Percentiles rank a stretch among this genome's conserved stretches.
Conservation (phyloP, 1,140 invertebrate genomes). For the Brachionus koreanus region DNA sequence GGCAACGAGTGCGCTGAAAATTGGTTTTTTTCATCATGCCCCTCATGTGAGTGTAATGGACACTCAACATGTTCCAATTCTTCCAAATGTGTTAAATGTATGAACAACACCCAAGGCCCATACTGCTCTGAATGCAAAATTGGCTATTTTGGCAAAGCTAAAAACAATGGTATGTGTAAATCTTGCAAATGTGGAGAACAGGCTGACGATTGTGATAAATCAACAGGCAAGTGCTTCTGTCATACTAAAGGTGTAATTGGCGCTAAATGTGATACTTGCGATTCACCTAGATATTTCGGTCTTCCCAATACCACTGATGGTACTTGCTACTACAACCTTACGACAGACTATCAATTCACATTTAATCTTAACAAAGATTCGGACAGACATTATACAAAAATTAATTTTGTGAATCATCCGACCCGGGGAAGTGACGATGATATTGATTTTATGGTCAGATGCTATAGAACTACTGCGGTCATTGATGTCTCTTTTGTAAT, state of each 20-base stretch:
- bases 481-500: conserved; percentile 25
- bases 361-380: conserved; percentile 40
- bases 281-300: conserved; percentile 20
- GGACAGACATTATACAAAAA: not conserved
- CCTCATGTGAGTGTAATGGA: conserved; percentile 41
- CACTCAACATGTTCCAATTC: conserved; percentile 23
- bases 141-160: conserved; percentile 22
- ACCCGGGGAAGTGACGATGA: not conserved
- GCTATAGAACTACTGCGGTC: not conserved
- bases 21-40: conserved; percentile 37
- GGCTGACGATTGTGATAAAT: conserved; percentile 16
- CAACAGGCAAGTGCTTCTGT: conserved; percentile 2
- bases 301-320: conserved; percentile 3
- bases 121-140: not conserved
- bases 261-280: conserved; percentile 15
- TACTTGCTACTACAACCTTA: conserved; percentile 28
- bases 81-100: not conserved
- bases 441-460: conserved; percentile 44
- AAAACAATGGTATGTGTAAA: conserved; percentile 4
- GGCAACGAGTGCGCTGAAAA: not conserved
- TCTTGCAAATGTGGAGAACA: conserved; percentile 21
- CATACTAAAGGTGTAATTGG: conserved; percentile 39
- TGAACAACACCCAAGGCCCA: conserved; percentile 35
- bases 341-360: conserved; percentile 37
- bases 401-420: conserved; percentile 42